Evolutionary conservation across 2,888 invertebrate genomes (phyloP).

Genomic region (Athrips mouffetella): DNA sequence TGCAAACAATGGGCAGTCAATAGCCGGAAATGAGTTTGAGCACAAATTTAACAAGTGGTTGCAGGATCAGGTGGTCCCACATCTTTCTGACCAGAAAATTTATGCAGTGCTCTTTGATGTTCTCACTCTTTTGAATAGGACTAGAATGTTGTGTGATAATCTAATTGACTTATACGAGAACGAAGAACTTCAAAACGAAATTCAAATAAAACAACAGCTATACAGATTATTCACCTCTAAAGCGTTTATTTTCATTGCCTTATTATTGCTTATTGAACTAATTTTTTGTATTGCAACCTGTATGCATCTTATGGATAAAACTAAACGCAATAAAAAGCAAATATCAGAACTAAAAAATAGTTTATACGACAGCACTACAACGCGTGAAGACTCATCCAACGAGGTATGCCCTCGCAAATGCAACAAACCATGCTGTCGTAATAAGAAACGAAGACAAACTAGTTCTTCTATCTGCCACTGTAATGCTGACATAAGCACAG

Average conservation of each 20-base stretch:
- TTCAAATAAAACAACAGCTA: background rate
- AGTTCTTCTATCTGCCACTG: no score
- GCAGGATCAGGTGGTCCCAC: constrained; percentile 63
- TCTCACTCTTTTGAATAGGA: no score
- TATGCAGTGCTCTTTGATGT: constrained; percentile 78
- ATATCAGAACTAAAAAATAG: background rate
- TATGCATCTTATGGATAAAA: background rate
- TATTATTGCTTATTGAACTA: background rate
- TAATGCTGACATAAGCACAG: no score
- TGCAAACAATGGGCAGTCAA: constrained; percentile 50
- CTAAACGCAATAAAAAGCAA: background rate
- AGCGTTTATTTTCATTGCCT: background rate
- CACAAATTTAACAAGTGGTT: constrained; percentile 77
- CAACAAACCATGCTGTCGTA: no score
- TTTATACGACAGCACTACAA: no score
- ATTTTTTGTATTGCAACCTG: background rate
- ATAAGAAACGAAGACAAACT: no score
- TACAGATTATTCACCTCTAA: background rate
- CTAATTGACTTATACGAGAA: background rate
- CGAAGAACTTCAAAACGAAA: background rate
- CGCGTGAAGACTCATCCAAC: no score
- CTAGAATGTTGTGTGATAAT: no score
- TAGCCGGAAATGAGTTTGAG: constrained; percentile 64
- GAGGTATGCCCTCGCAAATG: no score
- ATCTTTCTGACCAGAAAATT: constrained; percentile 78